Evolutionary conservation across 2,888 invertebrate species (phyloP), one percentile per base, ranked within the genome.

Genomic region (Mesoligia furuncula): DNA sequence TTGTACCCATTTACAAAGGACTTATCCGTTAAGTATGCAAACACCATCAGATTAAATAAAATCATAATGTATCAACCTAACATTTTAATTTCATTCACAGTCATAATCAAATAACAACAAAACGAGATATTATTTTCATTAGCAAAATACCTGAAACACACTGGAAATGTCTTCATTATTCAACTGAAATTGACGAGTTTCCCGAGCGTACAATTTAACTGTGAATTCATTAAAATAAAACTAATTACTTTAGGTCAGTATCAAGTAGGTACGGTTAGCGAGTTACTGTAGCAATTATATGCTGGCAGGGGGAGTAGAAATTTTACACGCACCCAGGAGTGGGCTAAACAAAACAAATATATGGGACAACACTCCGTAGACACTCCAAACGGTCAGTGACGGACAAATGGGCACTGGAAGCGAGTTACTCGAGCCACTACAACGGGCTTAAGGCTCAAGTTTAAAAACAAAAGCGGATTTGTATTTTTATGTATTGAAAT

Each of bases 381-480:
- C 76, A 85, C 94, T 93, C 86, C 90, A 90, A 91, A 90, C 93
- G 94, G 93, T 89, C 94, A 92, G 91, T 94, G 94, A 95, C 90
- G 93, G 95, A 95, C 95, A 95, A 95, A 95, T 95, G 94, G 94
- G 93, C 90, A 91, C 95, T 95, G 90, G 92, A 93, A 90, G 88
- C 91, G 93, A 93, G 93, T 94, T 92, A 93, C 92, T 93, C 89
- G 91, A 90, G 88, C 91, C 93, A 90, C 93, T 91, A 87, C 86
- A 89, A 81, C 78, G 72, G 69, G 72, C 65, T 51, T 77, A 64
- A 83, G 92, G 91, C 75, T n/a, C 82, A 89, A 91, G 86, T 73
- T 62, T 83, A 11, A 54, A 76, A 80, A 79, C 66, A 17, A 65
- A 36, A 67, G 80, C 77, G 86, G 79, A 3, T 65, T 54, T 31